Percentiles rank a stretch among this genome's conserved stretches.
These are phyloP conservation scores for Eurosta solidaginis DNA, from an alignment of 1,140 invertebrate species.

Conservation along the genomic window DNA sequence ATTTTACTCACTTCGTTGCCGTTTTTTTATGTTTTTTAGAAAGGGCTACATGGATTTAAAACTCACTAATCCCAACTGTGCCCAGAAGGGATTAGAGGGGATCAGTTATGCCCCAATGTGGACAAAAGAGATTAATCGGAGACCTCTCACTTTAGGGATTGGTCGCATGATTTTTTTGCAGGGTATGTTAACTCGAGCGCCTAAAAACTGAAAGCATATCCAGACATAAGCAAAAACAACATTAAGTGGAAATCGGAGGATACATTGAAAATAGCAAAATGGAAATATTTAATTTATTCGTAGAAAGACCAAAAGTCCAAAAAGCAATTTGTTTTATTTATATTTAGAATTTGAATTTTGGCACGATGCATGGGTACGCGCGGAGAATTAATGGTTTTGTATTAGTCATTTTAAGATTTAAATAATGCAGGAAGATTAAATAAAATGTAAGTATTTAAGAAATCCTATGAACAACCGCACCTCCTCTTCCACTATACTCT, in stretches of 20 bases:
- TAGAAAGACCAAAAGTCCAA: neutral
- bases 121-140: no score
- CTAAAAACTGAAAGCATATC: neutral
- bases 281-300: neutral
- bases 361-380: neutral
- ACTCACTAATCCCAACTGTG: no score
- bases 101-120: no score
- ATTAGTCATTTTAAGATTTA: neutral
- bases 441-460: neutral
- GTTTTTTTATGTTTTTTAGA: no score
- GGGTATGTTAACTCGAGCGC: no score
- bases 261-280: neutral
- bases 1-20: no score
- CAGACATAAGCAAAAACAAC: neutral
- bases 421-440: neutral
- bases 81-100: no score
- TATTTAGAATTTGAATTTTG: neutral
- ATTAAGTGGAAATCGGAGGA: neutral
- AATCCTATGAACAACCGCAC: no score
- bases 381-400: neutral
- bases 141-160: no score
- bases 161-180: no score
- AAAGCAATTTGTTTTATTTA: neutral
- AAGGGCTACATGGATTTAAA: no score
- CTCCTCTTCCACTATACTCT: no score